Evolutionary conservation across 2,113 vertebrate species (phyloP), one percentile per base, ranked within the genome.

Genomic region (Tragelaphus imberbis): DNA sequence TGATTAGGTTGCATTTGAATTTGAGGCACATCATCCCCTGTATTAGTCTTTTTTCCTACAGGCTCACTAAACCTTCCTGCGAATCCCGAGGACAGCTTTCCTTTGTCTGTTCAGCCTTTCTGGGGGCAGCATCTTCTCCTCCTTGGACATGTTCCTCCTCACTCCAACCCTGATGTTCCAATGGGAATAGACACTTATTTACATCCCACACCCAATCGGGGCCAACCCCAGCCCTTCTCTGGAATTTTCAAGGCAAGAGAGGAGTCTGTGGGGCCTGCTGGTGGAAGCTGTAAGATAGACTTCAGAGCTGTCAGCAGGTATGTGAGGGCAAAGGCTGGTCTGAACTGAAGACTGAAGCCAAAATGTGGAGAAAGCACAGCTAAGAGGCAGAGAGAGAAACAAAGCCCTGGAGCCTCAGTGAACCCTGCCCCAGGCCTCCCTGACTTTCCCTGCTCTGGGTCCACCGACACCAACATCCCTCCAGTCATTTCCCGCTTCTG

Each of bases 91-190:
- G 33, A 8, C 0, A 77, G 61, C 27, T 1, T 59, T 47, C 36
- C 33, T 17, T 14, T 53, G 86, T 30, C 36, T 36, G 3, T 40
- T 44, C 40, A 44, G 71, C 23, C 36, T 77, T 44, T 27, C 40
- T 11, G 5, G 84, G 40, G 13, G 7, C 28, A 36, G 17, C 30
- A 13, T 19, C 53, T 28, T 90, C 58, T 68, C 84, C 80, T 15
- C 27, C 51, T 14, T 2, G 59, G 77, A 8, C 56, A 23, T 0
- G 36, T 3, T 47, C 12, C 47, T 49, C 3, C 13, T 65, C 47
- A 6, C n/a, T 30, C 59, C 30, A 68, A 7, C 1, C 47, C n/a
- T 13, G 6, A 36, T 0, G 1, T 1, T 23, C 40, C 1, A 1
- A 14, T 2, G 2, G 14, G 47, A 53, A 8, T 7, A 40, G 58